Percentiles rank a stretch among this genome's conserved stretches.
phyloP scores from a whole-genome alignment of 2,888 invertebrate genomes.

The Leuctra nigra region DNA sequence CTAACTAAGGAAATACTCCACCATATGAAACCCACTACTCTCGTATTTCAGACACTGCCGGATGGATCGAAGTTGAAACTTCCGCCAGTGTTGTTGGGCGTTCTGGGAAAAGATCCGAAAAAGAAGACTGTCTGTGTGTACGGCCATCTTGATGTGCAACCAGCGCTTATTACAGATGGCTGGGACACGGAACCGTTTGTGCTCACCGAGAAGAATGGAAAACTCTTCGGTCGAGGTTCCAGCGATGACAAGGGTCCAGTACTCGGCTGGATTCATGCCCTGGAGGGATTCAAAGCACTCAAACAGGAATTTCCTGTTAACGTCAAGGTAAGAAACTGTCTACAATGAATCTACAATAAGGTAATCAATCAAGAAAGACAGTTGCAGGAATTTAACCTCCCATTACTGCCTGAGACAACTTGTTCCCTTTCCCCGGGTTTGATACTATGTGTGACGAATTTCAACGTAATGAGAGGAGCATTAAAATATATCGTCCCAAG shows the following conservation, averaged over 20 bases:
- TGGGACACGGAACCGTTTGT: conserved; percentile 95
- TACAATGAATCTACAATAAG: too few relatives aligned
- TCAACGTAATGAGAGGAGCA: too few relatives aligned
- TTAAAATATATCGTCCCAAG: too few relatives aligned
- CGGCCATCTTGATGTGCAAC: conserved; percentile 98
- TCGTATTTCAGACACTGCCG: conserved; percentile 46
- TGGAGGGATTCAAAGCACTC: conserved; percentile 76
- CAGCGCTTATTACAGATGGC: conserved; percentile 86
- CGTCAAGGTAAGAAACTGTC: too few relatives aligned
- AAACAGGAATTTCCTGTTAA: conserved; percentile 57
- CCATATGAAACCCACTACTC: too few relatives aligned
- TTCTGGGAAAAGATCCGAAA: conserved; percentile 68
- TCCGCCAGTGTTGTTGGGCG: conserved; percentile 79
- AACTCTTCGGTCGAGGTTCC: conserved; percentile 85
- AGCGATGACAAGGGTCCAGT: conserved; percentile 95
- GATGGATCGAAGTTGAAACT: conserved; percentile 67
- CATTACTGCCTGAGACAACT: too few relatives aligned
- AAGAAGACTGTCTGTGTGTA: conserved; percentile 94
- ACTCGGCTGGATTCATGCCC: conserved; percentile 89
- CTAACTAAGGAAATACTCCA: too few relatives aligned
- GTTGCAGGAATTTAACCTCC: too few relatives aligned
- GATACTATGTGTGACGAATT: too few relatives aligned
- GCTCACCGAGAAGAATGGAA: conserved; percentile 78
- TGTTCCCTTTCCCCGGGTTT: too few relatives aligned
- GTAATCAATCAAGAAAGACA: too few relatives aligned